Percentiles rank a stretch among this genome's conserved stretches.
These are phyloP conservation scores for Temnothorax nylanderi DNA, from an alignment of 1,140 invertebrate genomes.

Conservation along the genomic window DNA sequence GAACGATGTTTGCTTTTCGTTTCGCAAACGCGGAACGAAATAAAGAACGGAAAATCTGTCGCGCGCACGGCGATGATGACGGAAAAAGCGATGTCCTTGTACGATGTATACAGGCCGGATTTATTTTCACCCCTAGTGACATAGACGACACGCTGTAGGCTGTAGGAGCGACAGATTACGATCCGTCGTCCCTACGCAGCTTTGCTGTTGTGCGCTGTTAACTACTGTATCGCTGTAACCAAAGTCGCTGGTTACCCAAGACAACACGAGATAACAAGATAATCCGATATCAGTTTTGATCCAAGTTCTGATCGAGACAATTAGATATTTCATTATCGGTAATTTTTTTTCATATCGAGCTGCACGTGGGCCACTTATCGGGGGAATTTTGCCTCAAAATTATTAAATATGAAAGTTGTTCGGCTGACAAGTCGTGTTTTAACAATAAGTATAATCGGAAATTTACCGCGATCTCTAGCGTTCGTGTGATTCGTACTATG, in stretches of 20 bases:
- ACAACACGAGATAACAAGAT: conserved; percentile 31
- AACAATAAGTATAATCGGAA: background rate
- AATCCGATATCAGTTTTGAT: conserved; percentile 33
- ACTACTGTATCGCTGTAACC: too few species aligned
- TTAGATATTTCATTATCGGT: conserved; percentile 18
- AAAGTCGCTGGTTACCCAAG: background rate
- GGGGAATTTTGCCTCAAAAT: background rate
- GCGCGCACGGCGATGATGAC: background rate
- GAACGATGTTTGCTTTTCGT: conserved; percentile 3
- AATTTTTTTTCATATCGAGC: background rate
- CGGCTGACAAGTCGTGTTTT: background rate
- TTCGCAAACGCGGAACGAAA: background rate
- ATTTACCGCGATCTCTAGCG: background rate
- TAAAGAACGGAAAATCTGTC: conserved; percentile 1
- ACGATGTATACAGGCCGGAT: conserved; percentile 26
- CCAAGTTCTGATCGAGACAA: background rate
- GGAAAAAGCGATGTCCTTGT: background rate
- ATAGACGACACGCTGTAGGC: background rate
- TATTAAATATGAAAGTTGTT: background rate
- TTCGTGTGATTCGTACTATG: background rate
- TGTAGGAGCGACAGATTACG: background rate
- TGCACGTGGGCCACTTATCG: background rate
- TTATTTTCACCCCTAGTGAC: conserved; percentile 34
- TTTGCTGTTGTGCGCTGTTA: background rate
- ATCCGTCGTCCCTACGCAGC: background rate